phyloP scores from a whole-genome alignment of 2,888 invertebrate genomes.

The Drosophila pseudotakahashii region DNA sequence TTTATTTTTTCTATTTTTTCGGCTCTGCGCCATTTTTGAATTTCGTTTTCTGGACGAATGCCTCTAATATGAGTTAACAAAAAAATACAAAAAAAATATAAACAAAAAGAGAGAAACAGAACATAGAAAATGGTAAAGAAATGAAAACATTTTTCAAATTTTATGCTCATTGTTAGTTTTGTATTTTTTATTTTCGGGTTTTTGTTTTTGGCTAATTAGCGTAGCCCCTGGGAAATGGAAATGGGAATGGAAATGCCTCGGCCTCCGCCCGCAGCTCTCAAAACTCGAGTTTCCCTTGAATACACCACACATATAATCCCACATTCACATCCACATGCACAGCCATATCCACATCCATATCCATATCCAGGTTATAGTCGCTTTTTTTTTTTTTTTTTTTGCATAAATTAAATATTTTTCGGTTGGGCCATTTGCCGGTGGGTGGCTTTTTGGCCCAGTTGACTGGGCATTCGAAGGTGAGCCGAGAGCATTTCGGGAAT shows the following conservation, averaged over 20 bases:
- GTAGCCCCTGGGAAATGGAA: conserved; percentile 71
- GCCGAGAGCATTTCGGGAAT: conserved; percentile 32
- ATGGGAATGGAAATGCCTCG: conserved; percentile 57
- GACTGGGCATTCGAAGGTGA: conserved; percentile 30
- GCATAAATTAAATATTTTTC: conserved; percentile 70
- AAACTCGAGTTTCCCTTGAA: conserved; percentile 71
- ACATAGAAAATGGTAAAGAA: conserved; percentile 43
- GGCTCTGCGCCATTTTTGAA: conserved; percentile 66
- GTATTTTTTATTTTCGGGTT: conserved; percentile 41
- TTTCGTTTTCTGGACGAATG: conserved; percentile 78
- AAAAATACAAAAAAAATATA: conserved; percentile 29
- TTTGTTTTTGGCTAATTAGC: conserved; percentile 76
- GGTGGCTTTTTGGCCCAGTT: conserved; percentile 32
- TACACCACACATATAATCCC: conserved; percentile 51
- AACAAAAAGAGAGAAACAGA: conserved; percentile 4
- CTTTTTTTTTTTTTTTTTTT: conserved; percentile 47
- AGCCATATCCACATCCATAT: conserved; percentile 5
- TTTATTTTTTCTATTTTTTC: conserved; percentile 18
- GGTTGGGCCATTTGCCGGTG: conserved; percentile 38
- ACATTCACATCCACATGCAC: conserved; percentile 22
- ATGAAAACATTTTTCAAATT: conserved; percentile 62
- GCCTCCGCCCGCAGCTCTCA: conserved; percentile 57
- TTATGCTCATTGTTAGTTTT: conserved; percentile 72
- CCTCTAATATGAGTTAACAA: conserved; percentile 76
- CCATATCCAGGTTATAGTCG: conserved; percentile 41